Evolutionary conservation across 2,113 vertebrate genomes (phyloP), one percentile per base, ranked within the genome.

Genomic region (Deroptyus accipitrinus): DNA sequence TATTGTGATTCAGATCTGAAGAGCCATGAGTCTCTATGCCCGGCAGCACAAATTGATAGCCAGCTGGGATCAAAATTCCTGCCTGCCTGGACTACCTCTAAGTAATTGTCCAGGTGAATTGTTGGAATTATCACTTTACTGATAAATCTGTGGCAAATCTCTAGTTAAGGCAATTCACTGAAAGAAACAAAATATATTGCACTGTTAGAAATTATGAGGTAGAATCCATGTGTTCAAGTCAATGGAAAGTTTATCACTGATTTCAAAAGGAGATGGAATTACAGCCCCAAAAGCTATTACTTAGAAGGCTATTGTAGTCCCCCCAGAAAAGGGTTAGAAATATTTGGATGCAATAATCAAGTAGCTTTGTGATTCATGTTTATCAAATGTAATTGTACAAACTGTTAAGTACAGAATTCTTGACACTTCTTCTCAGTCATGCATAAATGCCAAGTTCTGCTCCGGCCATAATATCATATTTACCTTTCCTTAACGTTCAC

Each of bases 241-340:
- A 78, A n/a, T n/a, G 44, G 30, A 44, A 68, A 66, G 19, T 44
- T 80, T 76, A 59, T 52, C 17, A 57, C 4, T 55, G 30, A 51
- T 78, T 92, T 72, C 52, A 72, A 78, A 8, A 80, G 14, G 14
- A 88, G 35, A 44, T 41, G 22, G 33, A 96, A 94, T 86, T 84
- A 91, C 48, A 94, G 68, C 12, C n/a, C 35, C 33, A 63, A 75
- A 48, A 13, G 6, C 39, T 13, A n/a, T 77, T 62, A 87, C 88
- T 88, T 81, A 78, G 18, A 83, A 81, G 42, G 22, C 9, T 83
- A 59, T 51, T 86, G 77, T 64, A 70, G 6, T 67, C 16, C 9
- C 9, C 0, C 6, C 8, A 23, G 4, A 78, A 30, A 68, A 74
- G 30, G 10, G 2, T 20, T 88, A 70, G 44, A 83, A 83, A 77